Conservation (phyloP, 2,888 invertebrate genomes). For the Folsomia candida region DNA sequence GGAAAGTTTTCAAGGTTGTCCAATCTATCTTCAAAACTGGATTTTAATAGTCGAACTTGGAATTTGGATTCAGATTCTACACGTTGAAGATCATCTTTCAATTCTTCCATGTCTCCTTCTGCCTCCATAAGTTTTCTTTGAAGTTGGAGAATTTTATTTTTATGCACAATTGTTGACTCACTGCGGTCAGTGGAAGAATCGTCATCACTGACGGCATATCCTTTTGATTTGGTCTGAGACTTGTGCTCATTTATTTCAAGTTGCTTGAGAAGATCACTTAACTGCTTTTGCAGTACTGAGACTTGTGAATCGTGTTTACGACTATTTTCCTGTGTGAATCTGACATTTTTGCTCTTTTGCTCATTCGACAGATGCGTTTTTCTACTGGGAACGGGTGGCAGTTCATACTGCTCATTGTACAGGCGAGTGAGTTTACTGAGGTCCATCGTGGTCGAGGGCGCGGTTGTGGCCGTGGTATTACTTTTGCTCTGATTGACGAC, state of each 20-base stretch:
- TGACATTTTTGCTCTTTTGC: neutral
- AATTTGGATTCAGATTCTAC: conserved; percentile 46
- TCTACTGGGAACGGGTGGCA: neutral
- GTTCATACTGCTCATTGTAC: conserved; percentile 7
- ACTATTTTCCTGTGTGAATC: neutral
- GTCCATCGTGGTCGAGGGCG: conserved; percentile 9
- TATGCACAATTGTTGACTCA: neutral
- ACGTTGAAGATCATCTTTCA: conserved; percentile 39
- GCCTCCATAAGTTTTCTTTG: conserved; percentile 42
- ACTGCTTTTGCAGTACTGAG: neutral
- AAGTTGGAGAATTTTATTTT: conserved; percentile 20
- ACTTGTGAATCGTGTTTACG: neutral
- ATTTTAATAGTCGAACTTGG: conserved; percentile 41
- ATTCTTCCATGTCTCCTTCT: conserved; percentile 37
- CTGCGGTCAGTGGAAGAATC: neutral
- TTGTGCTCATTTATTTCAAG: neutral
- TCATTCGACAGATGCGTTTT: neutral
- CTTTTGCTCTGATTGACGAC: neutral
- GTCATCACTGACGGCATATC: neutral
- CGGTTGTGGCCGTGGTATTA: conserved; percentile 5
- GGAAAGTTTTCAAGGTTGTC: conserved; percentile 42
- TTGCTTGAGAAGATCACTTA: neutral
- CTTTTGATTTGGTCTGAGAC: neutral
- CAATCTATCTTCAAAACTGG: conserved; percentile 41
- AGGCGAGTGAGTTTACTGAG: conserved; percentile 11